Base-by-base conservation (phyloP, 2,113 vertebrate species). In the Cyphomyrus discorhynchus region DNA sequence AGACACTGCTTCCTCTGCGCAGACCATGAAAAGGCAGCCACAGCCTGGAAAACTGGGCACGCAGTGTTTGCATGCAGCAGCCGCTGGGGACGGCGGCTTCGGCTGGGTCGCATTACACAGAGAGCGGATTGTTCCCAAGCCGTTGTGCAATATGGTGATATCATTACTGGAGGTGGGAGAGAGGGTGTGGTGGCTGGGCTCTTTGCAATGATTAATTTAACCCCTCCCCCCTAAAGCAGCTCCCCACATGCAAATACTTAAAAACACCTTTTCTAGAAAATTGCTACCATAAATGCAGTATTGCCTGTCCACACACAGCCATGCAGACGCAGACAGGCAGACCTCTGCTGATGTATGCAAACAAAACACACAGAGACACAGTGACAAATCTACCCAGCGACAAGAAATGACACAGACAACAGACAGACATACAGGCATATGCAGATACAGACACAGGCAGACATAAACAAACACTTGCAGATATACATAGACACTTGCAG, bases 111-210 rank as follows among this genome's bases (percentile, higher is more conserved):
- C 92, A 91, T 94, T 93, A 93, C 90, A 90, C 45, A 91, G 90
- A 93, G 88, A 70, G 39, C 92, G 89, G 88, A 88, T 90, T 49
- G 90, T 86, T 94, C 92, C 91, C 89, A 85, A 85, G 90, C 24
- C 13, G 89, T 93, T 94, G 93, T 88, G 93, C 93, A 94, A 94
- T 3, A 53, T 45, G 86, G 86, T 95, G 92, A 94, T 92, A 49
- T 95, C 94, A 95, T 89, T 27, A 62, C 88, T 88, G 89, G 88
- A 89, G 92, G 90, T 82, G 85, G 90, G 70, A 89, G 91, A 84
- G 21, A 91, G 91, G 94, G 94, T 91, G 92, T 91, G 93, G 93
- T 91, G 89, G 45, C 50, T 56, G 80, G 90, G 24, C 77, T 86
- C 42, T 90, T 92, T 92, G 91, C 91, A 90, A 56, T 87, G 89